Evolutionary conservation across 1,140 invertebrate genomes (phyloP).

Genomic region (Leptinotarsa defecta): DNA sequence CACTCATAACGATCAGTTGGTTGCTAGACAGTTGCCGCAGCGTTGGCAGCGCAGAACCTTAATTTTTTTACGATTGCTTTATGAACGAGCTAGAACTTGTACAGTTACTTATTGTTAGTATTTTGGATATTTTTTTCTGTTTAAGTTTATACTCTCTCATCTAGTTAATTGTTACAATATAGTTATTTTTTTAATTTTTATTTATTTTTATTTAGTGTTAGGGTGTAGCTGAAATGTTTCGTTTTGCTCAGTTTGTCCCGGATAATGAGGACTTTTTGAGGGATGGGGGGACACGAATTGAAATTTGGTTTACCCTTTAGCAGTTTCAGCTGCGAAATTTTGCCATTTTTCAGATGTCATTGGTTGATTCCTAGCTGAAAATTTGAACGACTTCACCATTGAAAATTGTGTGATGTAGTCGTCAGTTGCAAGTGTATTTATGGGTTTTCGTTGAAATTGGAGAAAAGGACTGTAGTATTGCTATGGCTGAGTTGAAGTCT

Average conservation of each 20-base stretch:
- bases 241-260: too few species aligned
- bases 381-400: too few species aligned
- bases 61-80: not conserved
- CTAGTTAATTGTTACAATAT: slow-evolving; percentile 41
- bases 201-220: slow-evolving; percentile 34
- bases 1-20: not conserved
- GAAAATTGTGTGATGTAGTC: not conserved
- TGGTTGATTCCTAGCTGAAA: too few species aligned
- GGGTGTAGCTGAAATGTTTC: slow-evolving; percentile 27
- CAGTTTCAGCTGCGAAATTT: too few species aligned
- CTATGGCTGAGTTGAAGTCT: too few species aligned
- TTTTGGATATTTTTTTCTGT: slow-evolving; percentile 33
- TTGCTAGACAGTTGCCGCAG: not conserved
- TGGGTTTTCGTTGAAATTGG: slow-evolving; percentile 5
- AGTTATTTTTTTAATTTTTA: slow-evolving; percentile 43
- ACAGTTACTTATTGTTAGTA: slow-evolving; percentile 41
- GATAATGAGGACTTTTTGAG: too few species aligned
- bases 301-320: too few species aligned
- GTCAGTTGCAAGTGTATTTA: not conserved
- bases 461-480: not conserved
- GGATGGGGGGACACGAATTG: too few species aligned
- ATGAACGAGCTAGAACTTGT: slow-evolving; percentile 23
- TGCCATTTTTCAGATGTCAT: too few species aligned
- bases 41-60: not conserved
- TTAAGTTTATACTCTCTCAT: slow-evolving; percentile 42